These are phyloP conservation scores for Sialis fuliginosa DNA, from an alignment of 2,888 invertebrate genomes.

Conservation along the genomic window DNA sequence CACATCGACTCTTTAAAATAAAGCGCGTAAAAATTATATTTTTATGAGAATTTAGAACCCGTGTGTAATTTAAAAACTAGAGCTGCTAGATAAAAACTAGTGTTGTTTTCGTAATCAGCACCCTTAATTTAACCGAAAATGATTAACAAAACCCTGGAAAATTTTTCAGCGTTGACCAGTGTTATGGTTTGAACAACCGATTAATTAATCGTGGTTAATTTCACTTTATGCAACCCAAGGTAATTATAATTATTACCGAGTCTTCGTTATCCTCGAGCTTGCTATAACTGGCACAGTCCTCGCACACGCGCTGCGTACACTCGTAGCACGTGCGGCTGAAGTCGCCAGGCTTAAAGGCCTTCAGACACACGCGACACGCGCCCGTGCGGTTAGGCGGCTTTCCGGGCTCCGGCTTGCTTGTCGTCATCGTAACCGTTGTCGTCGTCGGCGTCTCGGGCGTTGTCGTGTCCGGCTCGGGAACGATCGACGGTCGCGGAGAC, in stretches of 20 bases:
- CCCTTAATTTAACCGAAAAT: too few species aligned
- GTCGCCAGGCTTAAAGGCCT: slow-evolving; percentile 77
- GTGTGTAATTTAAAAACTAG: too few species aligned
- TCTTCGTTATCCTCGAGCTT: slow-evolving; percentile 70
- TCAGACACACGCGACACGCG: slow-evolving; percentile 68
- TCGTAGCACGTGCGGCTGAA: slow-evolving; percentile 76
- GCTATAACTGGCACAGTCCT: slow-evolving; percentile 85
- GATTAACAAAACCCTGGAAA: too few species aligned
- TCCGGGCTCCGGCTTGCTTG: slow-evolving; percentile 38
- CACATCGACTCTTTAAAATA: too few species aligned
- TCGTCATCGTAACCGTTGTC: slow-evolving; percentile 20
- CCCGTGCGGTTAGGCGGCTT: slow-evolving; percentile 60
- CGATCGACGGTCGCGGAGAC: slow-evolving; percentile 25
- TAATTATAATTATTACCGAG: slow-evolving; percentile 46
- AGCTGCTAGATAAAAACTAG: too few species aligned
- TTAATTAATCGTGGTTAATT: too few species aligned
- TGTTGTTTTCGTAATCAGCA: too few species aligned
- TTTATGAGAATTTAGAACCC: too few species aligned
- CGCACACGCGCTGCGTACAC: slow-evolving; percentile 80
- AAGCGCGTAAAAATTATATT: too few species aligned
- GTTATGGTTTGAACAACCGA: too few species aligned
- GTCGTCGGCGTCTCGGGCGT: slow-evolving; percentile 27
- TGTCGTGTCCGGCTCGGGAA: slow-evolving; percentile 24
- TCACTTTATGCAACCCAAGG: too few species aligned
- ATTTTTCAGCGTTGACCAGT: too few species aligned